Evolutionary conservation across 2,113 vertebrate species (phyloP), one percentile per base, ranked within the genome.

Genomic region (Ranitomeya imitator): DNA sequence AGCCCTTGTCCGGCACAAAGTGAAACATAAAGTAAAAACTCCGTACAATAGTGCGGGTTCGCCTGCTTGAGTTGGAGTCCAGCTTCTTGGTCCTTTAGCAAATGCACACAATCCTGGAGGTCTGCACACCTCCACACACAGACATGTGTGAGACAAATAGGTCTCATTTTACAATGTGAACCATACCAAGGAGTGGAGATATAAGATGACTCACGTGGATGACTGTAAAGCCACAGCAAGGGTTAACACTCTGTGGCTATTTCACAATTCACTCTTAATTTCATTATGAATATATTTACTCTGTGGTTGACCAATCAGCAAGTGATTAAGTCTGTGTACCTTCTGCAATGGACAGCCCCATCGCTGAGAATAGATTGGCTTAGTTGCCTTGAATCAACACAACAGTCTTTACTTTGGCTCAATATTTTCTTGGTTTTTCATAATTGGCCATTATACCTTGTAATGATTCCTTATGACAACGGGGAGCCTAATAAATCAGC

Each of bases 191-290:
- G 37, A 31, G 3, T 45, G 3, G 37, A 45, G 37, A 45, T 45
- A 2, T 60, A 15, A 15, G 4, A 1, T 14, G 59, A 7, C 55
- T 57, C 55, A 9, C 4, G 67, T 6, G 19, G 31, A 12, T 31
- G 13, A 79, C 52, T 59, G 13, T 79, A 11, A 79, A 59, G 10
- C 11, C 19, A 23, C 51, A 79, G 19, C 0, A 79, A 57, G n/a
- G 54, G 78, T 80, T 80, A 80, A 80, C 78, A 14, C 2, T 55
- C 19, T 80, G 11, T 15, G 26, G 14, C 14, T 12, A 26, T 80
- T 80, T 59, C 55, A 80, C 78, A 80, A 23, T 55, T 79, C 51
- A 9, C 78, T 74, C 31, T 73, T 37, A 74, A 16, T 76, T 45
- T 26, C n/a, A 10, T 71, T 19, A 18, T 76, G 73, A 51, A 12